phyloP scores from a whole-genome alignment of 2,797 vertebrate genomes.

The Lates japonicus region DNA sequence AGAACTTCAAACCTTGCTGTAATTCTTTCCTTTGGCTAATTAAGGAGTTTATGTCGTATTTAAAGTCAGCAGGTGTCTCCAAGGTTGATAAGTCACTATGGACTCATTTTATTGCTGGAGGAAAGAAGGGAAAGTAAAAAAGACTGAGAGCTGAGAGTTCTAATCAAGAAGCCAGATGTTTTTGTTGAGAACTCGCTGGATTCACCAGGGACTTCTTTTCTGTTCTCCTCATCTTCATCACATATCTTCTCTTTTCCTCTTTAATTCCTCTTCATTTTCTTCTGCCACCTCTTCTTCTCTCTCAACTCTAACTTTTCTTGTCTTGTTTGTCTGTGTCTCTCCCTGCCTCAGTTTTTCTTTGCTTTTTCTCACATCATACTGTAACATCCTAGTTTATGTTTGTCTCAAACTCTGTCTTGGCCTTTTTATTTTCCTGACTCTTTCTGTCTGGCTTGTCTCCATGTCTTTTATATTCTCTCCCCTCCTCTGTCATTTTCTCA shows the following conservation, averaged over 20 bases:
- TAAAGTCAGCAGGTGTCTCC: constrained; percentile 65
- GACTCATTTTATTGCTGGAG: constrained; percentile 54
- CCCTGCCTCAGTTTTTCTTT: not conserved
- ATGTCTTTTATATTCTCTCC: constrained; percentile 22
- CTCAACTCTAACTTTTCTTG: not conserved
- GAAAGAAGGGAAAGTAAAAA: constrained; percentile 35
- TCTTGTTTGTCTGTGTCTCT: constrained; percentile 8
- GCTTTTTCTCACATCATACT: not conserved
- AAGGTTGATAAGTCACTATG: constrained; percentile 64
- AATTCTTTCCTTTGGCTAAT: constrained; percentile 55
- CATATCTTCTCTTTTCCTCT: not conserved
- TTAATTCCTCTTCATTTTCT: constrained; percentile 17
- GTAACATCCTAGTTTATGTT: constrained; percentile 5
- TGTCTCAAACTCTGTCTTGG: constrained; percentile 22
- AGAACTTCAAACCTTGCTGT: constrained; percentile 36
- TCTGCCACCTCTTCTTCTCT: constrained; percentile 24
- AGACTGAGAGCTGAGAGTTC: constrained; percentile 43
- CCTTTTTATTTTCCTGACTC: constrained; percentile 18
- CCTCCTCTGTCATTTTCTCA: constrained; percentile 45
- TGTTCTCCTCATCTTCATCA: constrained; percentile 21
- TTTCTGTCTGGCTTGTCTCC: constrained; percentile 15
- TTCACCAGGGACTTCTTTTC: constrained; percentile 41
- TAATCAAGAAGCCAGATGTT: constrained; percentile 63
- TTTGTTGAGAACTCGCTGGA: constrained; percentile 45
- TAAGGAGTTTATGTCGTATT: constrained; percentile 55